Conservation (phyloP, 2,888 invertebrate genomes). For the Boloria euphrosyne region DNA sequence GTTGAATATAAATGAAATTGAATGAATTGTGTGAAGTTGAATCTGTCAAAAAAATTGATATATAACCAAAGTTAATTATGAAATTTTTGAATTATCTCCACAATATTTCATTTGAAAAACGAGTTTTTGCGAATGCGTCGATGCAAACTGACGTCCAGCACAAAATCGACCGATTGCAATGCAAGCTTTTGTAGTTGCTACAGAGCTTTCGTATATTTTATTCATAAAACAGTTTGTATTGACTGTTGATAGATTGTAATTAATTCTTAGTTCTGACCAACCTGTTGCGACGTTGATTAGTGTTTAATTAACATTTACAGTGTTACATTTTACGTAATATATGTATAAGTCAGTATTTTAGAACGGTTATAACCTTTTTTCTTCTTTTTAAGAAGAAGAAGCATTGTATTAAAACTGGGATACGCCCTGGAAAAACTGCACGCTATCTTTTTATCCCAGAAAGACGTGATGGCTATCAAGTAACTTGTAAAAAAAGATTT, state of each 20-base stretch:
- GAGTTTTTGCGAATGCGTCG: conserved; percentile 12
- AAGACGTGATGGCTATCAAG: background rate
- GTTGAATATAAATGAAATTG: too few relatives aligned
- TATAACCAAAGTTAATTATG: background rate
- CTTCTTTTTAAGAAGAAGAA: too few relatives aligned
- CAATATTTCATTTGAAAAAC: conserved; percentile 8
- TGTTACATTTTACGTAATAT: background rate
- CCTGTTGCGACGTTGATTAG: background rate
- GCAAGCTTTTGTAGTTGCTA: conserved; percentile 1
- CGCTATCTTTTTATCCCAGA: too few relatives aligned
- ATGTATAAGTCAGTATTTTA: background rate
- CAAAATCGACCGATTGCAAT: conserved; percentile 1
- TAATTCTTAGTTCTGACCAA: background rate
- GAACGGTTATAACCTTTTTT: background rate
- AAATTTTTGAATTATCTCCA: background rate
- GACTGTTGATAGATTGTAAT: background rate
- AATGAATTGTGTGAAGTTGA: too few relatives aligned
- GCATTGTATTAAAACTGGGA: background rate
- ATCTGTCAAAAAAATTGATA: background rate
- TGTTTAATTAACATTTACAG: too few relatives aligned
- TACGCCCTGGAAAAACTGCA: background rate
- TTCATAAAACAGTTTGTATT: background rate
- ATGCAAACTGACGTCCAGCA: conserved; percentile 16
- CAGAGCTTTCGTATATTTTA: background rate
- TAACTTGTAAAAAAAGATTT: background rate